Evolutionary conservation across 2,113 vertebrate genomes (phyloP).

Genomic region (Felis catus): F.catus_Fca126_mat1.0 CM031429.1:57684501-57685000

Average conservation of each 20-base stretch:
- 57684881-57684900: background rate
- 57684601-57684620: background rate
- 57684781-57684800: background rate
- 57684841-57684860: background rate
- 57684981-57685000: background rate
- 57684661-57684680: background rate
- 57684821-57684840: background rate
- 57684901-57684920: background rate
- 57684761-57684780: background rate
- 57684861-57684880: background rate
- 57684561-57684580: background rate
- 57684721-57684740: background rate
- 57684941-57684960: background rate
- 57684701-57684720: background rate
- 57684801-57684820: background rate
- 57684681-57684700: background rate
- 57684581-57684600: background rate
- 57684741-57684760: background rate
- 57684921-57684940: background rate
- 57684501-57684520: no score
- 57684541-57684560: background rate
- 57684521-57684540: background rate
- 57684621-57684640: background rate
- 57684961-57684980: background rate
- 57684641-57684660: background rate